Percentiles rank a stretch among this genome's conserved stretches.
These are phyloP conservation scores for Ypsolopha scabrella DNA, from an alignment of 2,888 invertebrate species.

Conservation along the genomic window DNA sequence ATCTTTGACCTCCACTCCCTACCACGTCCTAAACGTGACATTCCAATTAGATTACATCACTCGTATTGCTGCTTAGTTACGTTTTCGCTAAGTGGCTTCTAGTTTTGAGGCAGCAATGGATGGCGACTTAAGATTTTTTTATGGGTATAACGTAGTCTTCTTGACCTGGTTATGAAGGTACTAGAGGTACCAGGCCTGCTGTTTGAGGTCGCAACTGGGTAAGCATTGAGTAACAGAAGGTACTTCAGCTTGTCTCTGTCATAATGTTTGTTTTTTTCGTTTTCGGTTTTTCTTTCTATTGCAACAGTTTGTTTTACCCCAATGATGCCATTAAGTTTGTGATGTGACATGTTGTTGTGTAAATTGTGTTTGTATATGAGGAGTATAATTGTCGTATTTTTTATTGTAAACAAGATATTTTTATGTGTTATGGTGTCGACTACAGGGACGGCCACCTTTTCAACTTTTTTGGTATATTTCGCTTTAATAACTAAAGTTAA, in stretches of 20 bases:
- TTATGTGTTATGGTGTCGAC: no score
- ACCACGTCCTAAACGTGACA: background rate
- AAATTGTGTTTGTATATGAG: no score
- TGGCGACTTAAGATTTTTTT: background rate
- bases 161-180: background rate
- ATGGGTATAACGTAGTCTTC: background rate
- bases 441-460: no score
- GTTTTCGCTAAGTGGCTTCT: background rate
- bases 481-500: no score
- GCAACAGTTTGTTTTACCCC: background rate
- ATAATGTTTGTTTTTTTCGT: background rate
- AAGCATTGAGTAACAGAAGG: background rate
- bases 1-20: background rate
- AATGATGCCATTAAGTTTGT: background rate
- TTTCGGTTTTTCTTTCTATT: background rate
- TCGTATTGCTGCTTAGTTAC: background rate
- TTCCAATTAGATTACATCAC: background rate
- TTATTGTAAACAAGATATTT: no score
- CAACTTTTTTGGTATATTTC: no score
- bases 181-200: background rate
- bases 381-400: no score
- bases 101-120: background rate
- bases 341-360: background rate
- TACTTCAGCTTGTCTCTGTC: background rate
- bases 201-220: background rate